Conservation (phyloP, 2,888 invertebrate genomes). For the Pseudoips prasinana region DNA sequence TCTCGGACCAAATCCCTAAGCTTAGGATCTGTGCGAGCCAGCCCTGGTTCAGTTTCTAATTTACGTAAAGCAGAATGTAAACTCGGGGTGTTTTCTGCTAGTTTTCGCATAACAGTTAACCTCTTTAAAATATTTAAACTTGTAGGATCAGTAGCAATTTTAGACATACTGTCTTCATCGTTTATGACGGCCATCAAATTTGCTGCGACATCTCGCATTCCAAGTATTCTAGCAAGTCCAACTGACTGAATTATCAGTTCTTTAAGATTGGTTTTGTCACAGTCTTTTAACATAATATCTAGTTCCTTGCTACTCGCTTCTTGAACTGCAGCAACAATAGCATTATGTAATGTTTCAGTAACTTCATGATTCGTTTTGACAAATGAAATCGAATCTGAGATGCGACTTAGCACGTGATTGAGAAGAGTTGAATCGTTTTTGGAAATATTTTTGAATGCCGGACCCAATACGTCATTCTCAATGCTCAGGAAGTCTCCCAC, state of each 20-base stretch:
- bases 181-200: slow-evolving; percentile 77
- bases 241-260: slow-evolving; percentile 83
- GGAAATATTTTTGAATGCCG: slow-evolving; percentile 85
- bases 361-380: slow-evolving; percentile 85
- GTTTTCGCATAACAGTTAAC: slow-evolving; percentile 86
- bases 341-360: slow-evolving; percentile 84
- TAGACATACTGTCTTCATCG: slow-evolving; percentile 79
- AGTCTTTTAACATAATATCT: slow-evolving; percentile 75
- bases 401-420: slow-evolving; percentile 81
- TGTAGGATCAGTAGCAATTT: slow-evolving; percentile 80
- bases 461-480: slow-evolving; percentile 82
- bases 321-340: slow-evolving; percentile 85
- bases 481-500: slow-evolving; percentile 84
- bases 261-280: slow-evolving; percentile 67
- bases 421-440: slow-evolving; percentile 83
- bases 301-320: slow-evolving; percentile 83
- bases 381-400: slow-evolving; percentile 82
- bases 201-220: slow-evolving; percentile 84
- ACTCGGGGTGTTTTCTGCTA: slow-evolving; percentile 85
- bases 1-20: slow-evolving; percentile 87
- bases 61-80: slow-evolving; percentile 83
- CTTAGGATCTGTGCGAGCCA: slow-evolving; percentile 86
- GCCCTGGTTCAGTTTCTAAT: slow-evolving; percentile 84
- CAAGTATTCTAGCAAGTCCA: slow-evolving; percentile 86
- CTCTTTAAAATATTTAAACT: slow-evolving; percentile 86